Conservation (phyloP, 2,888 invertebrate genomes). For the Philonicus albiceps region DNA sequence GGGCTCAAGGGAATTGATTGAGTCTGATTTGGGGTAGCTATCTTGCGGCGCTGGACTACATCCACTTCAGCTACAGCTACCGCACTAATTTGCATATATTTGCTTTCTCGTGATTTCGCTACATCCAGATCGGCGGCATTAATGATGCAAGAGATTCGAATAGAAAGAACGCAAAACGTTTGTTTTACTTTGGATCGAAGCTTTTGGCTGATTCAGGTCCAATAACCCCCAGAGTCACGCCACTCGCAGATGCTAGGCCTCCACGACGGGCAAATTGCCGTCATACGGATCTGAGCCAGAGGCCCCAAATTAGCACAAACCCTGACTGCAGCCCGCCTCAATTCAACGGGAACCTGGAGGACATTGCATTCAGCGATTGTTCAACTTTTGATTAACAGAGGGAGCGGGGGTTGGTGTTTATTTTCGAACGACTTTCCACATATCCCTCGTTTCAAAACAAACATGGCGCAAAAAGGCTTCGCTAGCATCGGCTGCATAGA, state of each 20-base stretch:
- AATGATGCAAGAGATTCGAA: not conserved
- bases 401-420: not conserved
- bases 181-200: not conserved
- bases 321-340: not conserved
- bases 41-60: not conserved
- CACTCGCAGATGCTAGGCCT: not conserved
- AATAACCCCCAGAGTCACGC: not conserved
- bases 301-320: not conserved
- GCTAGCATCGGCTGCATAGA: not conserved
- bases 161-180: not conserved
- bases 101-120: not conserved
- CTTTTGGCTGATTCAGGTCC: not conserved
- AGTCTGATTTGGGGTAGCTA: not conserved
- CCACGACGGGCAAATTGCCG: not conserved
- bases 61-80: not conserved
- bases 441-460: conserved; percentile 28
- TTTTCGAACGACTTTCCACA: not conserved
- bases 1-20: not conserved
- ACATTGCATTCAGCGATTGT: not conserved
- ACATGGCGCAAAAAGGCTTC: conserved; percentile 21
- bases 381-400: not conserved
- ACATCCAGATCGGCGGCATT: not conserved
- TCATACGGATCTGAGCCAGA: not conserved
- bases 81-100: not conserved
- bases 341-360: not conserved